These are phyloP conservation scores for Mythimna lalbum DNA, from an alignment of 2,888 invertebrate species.

Conservation along the genomic window DNA sequence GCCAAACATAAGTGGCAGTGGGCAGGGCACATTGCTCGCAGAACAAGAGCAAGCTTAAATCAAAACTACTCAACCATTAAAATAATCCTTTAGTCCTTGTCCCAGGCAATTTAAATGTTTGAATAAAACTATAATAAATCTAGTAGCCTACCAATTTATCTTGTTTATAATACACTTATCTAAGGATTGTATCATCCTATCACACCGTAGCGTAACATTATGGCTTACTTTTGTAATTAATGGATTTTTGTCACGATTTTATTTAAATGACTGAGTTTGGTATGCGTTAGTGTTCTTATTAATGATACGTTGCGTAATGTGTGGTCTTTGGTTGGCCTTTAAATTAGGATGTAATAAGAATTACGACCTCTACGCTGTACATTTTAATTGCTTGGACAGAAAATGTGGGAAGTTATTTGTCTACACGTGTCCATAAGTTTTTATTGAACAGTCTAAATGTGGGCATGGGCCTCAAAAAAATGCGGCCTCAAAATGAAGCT, in stretches of 20 bases:
- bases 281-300: constrained; percentile 33
- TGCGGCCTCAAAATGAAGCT: too few relatives aligned
- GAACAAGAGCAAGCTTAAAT: too few relatives aligned
- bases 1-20: too few relatives aligned
- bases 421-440: neutral
- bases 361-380: neutral
- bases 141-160: constrained; percentile 71
- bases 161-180: constrained; percentile 75
- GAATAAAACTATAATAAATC: constrained; percentile 74
- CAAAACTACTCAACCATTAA: constrained; percentile 16
- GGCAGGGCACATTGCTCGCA: too few relatives aligned
- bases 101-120: constrained; percentile 67
- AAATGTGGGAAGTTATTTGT: neutral
- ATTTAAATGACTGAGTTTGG: constrained; percentile 39
- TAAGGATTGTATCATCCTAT: constrained; percentile 51
- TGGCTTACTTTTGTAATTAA: constrained; percentile 44
- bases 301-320: constrained; percentile 21
- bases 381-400: constrained; percentile 11
- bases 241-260: constrained; percentile 60
- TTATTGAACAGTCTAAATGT: too few relatives aligned
- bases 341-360: constrained; percentile 2
- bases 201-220: constrained; percentile 53
- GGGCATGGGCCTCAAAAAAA: too few relatives aligned
- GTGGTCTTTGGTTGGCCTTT: constrained; percentile 22
- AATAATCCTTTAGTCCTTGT: constrained; percentile 52